Evolutionary conservation across 2,888 invertebrate species (phyloP).

Genomic region (Brenthis daphne): DNA sequence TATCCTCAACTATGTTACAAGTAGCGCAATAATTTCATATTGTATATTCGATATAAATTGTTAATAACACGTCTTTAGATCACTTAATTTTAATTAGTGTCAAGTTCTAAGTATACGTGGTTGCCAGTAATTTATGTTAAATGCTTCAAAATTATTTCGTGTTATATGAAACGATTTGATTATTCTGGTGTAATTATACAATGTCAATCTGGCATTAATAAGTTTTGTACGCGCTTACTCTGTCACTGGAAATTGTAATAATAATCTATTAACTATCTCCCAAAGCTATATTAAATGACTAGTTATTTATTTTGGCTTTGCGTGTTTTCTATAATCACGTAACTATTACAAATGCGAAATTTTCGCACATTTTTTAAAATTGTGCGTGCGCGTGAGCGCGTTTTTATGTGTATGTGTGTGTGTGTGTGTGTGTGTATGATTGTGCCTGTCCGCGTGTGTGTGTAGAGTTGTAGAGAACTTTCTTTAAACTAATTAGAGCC

Average conservation of each 20-base stretch:
- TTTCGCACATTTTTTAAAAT: no score
- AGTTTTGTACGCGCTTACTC: slow-evolving; percentile 4
- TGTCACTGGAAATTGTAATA: slow-evolving; percentile 5
- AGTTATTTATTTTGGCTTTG: no score
- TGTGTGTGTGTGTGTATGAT: no score
- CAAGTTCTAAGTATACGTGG: background rate
- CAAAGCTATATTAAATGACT: background rate
- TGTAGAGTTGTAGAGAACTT: no score
- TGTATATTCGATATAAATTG: no score
- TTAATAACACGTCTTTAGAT: no score
- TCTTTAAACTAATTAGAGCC: no score
- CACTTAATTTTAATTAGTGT: background rate
- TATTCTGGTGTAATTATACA: slow-evolving; percentile 17
- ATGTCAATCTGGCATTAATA: slow-evolving; percentile 15
- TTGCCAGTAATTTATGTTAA: slow-evolving; percentile 1
- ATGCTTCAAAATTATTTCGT: slow-evolving; percentile 5
- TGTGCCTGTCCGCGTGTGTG: no score
- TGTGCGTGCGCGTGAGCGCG: no score
- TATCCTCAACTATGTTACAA: background rate
- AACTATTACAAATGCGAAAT: no score
- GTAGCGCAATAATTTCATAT: background rate
- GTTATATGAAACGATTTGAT: slow-evolving; percentile 5
- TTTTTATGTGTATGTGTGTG: no score
- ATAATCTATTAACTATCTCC: background rate
- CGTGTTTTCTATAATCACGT: no score